phyloP scores from a whole-genome alignment of 2,797 vertebrate genomes.

The Austrolebias charrua region DNA sequence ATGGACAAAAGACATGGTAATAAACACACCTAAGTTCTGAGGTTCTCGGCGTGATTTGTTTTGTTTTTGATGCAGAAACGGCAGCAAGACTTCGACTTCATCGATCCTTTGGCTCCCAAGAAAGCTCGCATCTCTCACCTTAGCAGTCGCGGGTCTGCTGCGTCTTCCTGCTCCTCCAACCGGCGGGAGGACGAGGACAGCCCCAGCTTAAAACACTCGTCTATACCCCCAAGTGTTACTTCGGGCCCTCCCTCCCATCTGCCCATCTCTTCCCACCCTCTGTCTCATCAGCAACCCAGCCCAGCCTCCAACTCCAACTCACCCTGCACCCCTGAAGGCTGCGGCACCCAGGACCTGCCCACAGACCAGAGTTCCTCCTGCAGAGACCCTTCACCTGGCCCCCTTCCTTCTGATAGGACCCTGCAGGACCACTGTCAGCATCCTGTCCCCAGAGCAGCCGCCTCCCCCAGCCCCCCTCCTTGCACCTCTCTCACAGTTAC shows the following conservation, averaged over 20 bases:
- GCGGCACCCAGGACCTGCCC: slow-evolving; percentile 87
- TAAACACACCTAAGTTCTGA: too few relatives aligned
- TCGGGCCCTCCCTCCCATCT: slow-evolving; percentile 57
- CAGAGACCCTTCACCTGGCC: slow-evolving; percentile 82
- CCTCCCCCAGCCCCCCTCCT: slow-evolving; percentile 52
- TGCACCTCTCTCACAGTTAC: slow-evolving; percentile 67
- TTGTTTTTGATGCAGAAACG: slow-evolving; percentile 78
- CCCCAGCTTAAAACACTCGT: slow-evolving; percentile 63
- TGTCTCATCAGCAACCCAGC: slow-evolving; percentile 79
- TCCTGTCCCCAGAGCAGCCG: slow-evolving; percentile 33
- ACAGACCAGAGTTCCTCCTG: slow-evolving; percentile 81
- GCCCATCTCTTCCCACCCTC: slow-evolving; percentile 65
- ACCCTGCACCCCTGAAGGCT: slow-evolving; percentile 87
- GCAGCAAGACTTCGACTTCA: slow-evolving; percentile 80
- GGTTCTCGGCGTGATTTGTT: background rate
- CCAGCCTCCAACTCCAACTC: slow-evolving; percentile 86
- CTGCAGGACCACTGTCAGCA: slow-evolving; percentile 53
- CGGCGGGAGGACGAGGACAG: slow-evolving; percentile 71
- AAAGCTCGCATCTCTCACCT: slow-evolving; percentile 89
- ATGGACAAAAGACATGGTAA: background rate
- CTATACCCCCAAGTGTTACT: slow-evolving; percentile 58
- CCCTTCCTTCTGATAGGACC: slow-evolving; percentile 46
- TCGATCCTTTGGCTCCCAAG: slow-evolving; percentile 85
- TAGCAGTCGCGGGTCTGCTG: slow-evolving; percentile 76
- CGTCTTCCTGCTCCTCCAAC: slow-evolving; percentile 67